A percentile compares a stretch with the other conserved stretches of the same genome.
These are phyloP conservation scores for Sylvietta virens DNA, from an alignment of 2,113 vertebrate genomes.

Conservation along the genomic window DNA sequence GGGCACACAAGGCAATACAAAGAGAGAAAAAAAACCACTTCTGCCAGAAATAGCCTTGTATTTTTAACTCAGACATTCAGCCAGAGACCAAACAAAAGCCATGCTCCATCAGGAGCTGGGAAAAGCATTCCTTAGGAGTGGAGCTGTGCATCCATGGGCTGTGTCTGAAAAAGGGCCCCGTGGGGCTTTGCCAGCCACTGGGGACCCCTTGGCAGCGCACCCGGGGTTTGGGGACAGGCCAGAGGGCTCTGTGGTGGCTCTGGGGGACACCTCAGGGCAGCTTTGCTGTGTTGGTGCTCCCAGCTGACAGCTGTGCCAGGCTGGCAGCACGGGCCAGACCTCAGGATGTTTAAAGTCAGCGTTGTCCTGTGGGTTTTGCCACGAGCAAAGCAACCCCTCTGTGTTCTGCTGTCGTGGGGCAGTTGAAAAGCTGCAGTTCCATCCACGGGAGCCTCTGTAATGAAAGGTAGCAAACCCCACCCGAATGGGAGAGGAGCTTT, in stretches of 20 bases:
- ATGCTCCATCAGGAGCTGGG: neutral
- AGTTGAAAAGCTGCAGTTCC: neutral
- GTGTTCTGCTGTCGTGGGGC: neutral
- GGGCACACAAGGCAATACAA: conserved; percentile 29
- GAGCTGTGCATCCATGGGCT: neutral
- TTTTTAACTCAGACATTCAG: conserved; percentile 52
- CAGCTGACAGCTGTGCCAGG: neutral
- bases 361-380: neutral
- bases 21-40: neutral
- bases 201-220: fast-evolving
- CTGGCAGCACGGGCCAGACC: neutral
- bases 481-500: neutral
- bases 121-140: neutral
- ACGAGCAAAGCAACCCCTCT: neutral
- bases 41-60: conserved; percentile 53
- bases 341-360: fast-evolving
- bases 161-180: neutral
- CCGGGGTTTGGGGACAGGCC: neutral
- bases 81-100: conserved; percentile 49
- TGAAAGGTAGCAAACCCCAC: neutral
- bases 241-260: neutral
- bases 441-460: neutral
- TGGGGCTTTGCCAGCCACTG: neutral
- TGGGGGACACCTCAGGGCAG: neutral
- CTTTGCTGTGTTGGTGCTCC: neutral